A percentile compares a stretch with the other conserved stretches of the same genome.
Evolutionary conservation across 23 tunicate species (phyloP).

Genomic region (Styela clava): DNA sequence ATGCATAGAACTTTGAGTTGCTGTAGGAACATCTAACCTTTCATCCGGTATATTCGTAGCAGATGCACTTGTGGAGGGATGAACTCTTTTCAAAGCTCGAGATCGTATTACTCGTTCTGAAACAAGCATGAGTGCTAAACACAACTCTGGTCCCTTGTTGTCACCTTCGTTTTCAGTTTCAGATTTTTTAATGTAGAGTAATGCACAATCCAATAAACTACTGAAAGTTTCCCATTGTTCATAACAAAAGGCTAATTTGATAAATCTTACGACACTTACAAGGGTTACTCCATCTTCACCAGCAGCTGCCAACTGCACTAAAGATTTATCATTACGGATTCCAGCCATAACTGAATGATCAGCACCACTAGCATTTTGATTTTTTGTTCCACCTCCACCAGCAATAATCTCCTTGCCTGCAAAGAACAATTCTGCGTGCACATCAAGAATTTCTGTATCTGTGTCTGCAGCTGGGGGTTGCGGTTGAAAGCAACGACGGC

Average conservation of each 20-base stretch:
- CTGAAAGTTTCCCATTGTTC: constrained; percentile 86
- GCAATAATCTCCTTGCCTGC: constrained; percentile 95
- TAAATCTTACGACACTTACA: constrained; percentile 67
- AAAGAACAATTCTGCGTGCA: constrained; percentile 69
- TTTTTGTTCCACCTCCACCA: constrained; percentile 77
- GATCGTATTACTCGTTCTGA: constrained; percentile 65
- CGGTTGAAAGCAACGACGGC: constrained; percentile 55
- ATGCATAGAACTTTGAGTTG: constrained; percentile 36
- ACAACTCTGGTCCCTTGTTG: constrained; percentile 62
- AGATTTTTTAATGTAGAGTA: constrained; percentile 50
- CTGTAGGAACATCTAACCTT: constrained; percentile 29
- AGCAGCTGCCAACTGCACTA: constrained; percentile 72
- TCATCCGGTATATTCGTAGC: constrained; percentile 31
- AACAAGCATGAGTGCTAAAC: constrained; percentile 78
- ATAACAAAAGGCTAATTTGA: constrained; percentile 87
- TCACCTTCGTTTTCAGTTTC: constrained; percentile 36
- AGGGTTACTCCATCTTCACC: constrained; percentile 84
- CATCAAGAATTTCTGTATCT: constrained; percentile 74
- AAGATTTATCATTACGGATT: constrained; percentile 54
- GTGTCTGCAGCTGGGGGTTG: constrained; percentile 49
- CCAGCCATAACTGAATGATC: constrained; percentile 86
- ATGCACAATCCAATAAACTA: constrained; percentile 69
- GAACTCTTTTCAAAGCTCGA: constrained; percentile 19
- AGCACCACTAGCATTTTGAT: constrained; percentile 59
- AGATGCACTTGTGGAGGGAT: constrained; percentile 51